phyloP scores from a whole-genome alignment of 1,140 invertebrate genomes.

The Danaus plexippus region DNA sequence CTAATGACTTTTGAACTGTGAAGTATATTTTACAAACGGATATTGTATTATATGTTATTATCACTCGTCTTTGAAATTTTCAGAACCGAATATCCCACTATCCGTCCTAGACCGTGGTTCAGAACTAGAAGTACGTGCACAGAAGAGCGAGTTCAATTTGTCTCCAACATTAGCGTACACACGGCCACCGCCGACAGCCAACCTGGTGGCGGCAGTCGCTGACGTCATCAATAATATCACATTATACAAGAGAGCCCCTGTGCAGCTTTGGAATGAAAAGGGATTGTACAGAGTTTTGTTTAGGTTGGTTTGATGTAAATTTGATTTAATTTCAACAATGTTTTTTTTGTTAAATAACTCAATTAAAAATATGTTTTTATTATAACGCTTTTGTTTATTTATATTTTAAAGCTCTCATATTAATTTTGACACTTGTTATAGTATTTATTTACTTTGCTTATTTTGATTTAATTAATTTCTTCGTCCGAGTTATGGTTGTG shows the following conservation, averaged over 20 bases:
- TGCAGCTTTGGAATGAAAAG: conserved; percentile 48
- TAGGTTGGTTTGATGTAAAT: conserved; percentile 30
- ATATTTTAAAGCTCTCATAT: no score
- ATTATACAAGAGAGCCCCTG: conserved; percentile 34
- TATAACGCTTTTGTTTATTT: no score
- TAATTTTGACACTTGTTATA: no score
- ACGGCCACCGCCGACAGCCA: conserved; percentile 38
- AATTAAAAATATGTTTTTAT: no score
- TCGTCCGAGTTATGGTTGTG: no score
- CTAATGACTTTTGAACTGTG: no score
- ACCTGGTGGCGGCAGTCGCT: conserved; percentile 37
- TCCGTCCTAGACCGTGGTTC: conserved; percentile 43
- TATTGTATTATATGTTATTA: not conserved
- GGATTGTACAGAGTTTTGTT: conserved; percentile 53
- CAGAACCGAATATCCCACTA: conserved; percentile 54
- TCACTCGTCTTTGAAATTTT: conserved; percentile 18
- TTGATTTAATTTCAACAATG: no score
- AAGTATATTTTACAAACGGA: no score
- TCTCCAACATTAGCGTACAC: conserved; percentile 19
- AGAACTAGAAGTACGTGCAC: conserved; percentile 48
- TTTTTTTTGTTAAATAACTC: no score
- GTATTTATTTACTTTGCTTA: no score
- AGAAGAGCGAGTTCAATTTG: conserved; percentile 39
- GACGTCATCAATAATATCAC: conserved; percentile 45
- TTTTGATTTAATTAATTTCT: no score